phyloP scores from a whole-genome alignment of 2,888 invertebrate species.

The Pyrochroa serraticornis region DNA sequence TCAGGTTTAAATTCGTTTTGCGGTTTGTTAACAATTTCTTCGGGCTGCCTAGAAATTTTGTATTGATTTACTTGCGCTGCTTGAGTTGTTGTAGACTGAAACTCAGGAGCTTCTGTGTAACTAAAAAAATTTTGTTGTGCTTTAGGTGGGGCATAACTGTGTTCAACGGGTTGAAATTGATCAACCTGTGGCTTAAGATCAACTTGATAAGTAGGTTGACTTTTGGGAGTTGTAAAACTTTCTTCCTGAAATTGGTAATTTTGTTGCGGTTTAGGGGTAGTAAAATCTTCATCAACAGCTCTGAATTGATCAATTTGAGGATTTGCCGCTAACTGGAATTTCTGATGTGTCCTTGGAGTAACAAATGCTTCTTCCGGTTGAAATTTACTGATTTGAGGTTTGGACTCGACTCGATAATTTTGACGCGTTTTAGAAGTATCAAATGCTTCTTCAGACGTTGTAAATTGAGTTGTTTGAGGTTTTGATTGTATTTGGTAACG shows the following conservation, averaged over 20 bases:
- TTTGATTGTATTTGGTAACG: conserved; percentile 5
- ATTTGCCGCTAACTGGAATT: background rate
- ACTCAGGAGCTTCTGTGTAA: conserved; percentile 2
- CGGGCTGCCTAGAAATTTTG: background rate
- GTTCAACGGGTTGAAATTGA: background rate
- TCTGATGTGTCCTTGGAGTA: background rate
- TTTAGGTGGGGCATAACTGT: conserved; percentile 10
- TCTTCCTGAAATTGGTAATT: background rate
- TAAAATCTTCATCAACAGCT: background rate
- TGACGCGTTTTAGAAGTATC: too few relatives aligned
- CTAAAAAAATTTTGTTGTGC: conserved; percentile 7
- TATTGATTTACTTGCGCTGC: conserved; percentile 2
- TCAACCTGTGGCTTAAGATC: conserved; percentile 9
- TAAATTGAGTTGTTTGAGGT: background rate
- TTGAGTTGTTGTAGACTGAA: conserved; percentile 9
- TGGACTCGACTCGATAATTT: background rate
- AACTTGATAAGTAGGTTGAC: background rate
- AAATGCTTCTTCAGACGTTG: too few relatives aligned
- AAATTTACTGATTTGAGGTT: conserved; percentile 1
- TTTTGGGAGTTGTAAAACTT: background rate
- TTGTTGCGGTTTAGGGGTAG: background rate
- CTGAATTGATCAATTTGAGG: background rate
- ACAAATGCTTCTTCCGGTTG: background rate
- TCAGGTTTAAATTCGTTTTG: too few relatives aligned
- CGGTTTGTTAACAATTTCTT: too few relatives aligned